Percentiles rank a stretch among this genome's conserved stretches.
phyloP scores from a whole-genome alignment of 1,140 invertebrate species.

The Melitaea cinxia region DNA sequence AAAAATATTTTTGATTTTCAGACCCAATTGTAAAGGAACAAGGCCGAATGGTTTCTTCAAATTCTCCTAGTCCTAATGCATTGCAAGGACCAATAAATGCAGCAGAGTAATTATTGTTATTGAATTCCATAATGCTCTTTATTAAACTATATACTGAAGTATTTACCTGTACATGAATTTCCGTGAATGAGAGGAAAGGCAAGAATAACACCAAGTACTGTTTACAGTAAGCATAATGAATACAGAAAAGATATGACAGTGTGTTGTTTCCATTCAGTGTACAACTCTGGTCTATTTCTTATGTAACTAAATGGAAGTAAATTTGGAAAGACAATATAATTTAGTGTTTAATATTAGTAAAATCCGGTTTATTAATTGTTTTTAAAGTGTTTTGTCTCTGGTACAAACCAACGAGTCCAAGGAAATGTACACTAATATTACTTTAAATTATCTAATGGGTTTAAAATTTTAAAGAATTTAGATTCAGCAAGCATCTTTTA shows the following conservation, averaged over 20 bases:
- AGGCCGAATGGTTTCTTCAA: slow-evolving; percentile 85
- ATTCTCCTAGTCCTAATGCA: slow-evolving; percentile 78
- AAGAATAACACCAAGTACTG: slow-evolving; percentile 57
- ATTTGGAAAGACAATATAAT: slow-evolving; percentile 80
- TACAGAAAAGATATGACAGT: slow-evolving; percentile 54
- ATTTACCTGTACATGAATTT: slow-evolving; percentile 78
- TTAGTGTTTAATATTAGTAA: slow-evolving; percentile 80
- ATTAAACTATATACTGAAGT: slow-evolving; percentile 76
- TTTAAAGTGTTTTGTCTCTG: slow-evolving; percentile 77
- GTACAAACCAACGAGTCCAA: slow-evolving; percentile 63
- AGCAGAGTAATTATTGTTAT: slow-evolving; percentile 77
- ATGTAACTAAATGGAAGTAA: slow-evolving; percentile 68
- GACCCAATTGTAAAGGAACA: slow-evolving; percentile 96
- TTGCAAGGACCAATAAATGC: slow-evolving; percentile 81
- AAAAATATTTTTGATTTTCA: slow-evolving; percentile 74
- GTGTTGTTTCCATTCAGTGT: slow-evolving; percentile 46
- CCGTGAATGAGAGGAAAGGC: slow-evolving; percentile 45
- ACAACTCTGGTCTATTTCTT: slow-evolving; percentile 60
- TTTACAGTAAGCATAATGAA: slow-evolving; percentile 56
- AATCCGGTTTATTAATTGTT: slow-evolving; percentile 76
- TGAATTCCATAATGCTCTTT: slow-evolving; percentile 67
- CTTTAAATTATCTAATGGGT: slow-evolving; percentile 61
- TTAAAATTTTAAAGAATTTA: slow-evolving; percentile 59
- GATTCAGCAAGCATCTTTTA: slow-evolving; percentile 59
- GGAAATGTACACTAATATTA: slow-evolving; percentile 66